phyloP scores from a whole-genome alignment of 2,888 invertebrate species.

The Lordiphosa andalusiaca region DNA sequence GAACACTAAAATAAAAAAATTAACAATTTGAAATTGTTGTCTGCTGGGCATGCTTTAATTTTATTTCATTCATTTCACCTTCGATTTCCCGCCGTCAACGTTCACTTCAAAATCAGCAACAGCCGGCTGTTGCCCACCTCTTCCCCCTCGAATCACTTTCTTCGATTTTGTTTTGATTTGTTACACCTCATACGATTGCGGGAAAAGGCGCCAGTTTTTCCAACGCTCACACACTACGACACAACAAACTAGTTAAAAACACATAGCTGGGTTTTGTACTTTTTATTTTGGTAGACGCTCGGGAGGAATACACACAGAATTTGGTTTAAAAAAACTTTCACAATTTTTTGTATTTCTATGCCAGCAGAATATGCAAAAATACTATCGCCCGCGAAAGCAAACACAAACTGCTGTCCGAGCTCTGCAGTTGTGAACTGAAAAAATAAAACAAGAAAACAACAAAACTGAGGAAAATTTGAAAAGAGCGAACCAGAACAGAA shows the following conservation, averaged over 20 bases:
- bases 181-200: not conserved
- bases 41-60: constrained; percentile 33
- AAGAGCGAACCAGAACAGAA: constrained; percentile 14
- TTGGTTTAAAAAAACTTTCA: constrained; percentile 3
- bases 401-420: constrained; percentile 46
- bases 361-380: not conserved
- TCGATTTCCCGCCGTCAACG: constrained; percentile 28
- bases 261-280: not conserved
- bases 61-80: constrained; percentile 15
- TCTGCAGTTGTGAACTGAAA: constrained; percentile 50
- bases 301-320: constrained; percentile 8
- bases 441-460: constrained; percentile 8
- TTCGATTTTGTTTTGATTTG: constrained; percentile 30
- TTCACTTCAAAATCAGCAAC: constrained; percentile 1
- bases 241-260: too few species aligned
- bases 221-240: too few species aligned
- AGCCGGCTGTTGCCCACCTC: constrained; percentile 41
- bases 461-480: constrained; percentile 29
- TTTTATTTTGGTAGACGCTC: not conserved
- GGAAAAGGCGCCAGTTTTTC: not conserved
- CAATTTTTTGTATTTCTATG: not conserved
- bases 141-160: constrained; percentile 9
- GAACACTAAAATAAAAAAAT: too few species aligned
- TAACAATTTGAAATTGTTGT: constrained; percentile 8
- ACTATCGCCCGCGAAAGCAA: constrained; percentile 4